Percentiles rank a stretch among this genome's conserved stretches.
Conservation (phyloP, 2,113 vertebrate genomes). For the Anthoscopus minutus region DNA sequence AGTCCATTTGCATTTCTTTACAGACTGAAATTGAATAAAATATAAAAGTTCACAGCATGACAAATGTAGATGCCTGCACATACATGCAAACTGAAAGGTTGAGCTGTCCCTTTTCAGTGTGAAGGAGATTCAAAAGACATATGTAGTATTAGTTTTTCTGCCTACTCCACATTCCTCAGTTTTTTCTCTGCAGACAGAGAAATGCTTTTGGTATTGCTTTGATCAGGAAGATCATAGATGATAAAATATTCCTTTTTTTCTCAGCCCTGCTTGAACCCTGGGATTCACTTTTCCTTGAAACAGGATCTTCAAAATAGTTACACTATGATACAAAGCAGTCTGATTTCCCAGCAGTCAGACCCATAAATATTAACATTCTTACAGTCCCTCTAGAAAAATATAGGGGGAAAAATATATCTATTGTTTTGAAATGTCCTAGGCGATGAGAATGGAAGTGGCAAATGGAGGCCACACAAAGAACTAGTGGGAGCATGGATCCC, state of each 20-base stretch:
- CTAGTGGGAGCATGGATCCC: not conserved
- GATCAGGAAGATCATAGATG: constrained; percentile 11
- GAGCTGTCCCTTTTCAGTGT: not conserved
- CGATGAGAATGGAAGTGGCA: not conserved
- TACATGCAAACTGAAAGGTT: not conserved
- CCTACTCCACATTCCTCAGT: not conserved
- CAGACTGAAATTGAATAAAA: not conserved
- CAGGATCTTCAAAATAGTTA: constrained; percentile 1
- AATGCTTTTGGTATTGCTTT: constrained; percentile 37
- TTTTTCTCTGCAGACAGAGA: constrained; percentile 2
- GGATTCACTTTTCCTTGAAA: constrained; percentile 42
- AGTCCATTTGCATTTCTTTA: not conserved
- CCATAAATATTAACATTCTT: constrained; percentile 37
- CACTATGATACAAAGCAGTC: not conserved
- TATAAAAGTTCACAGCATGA: not conserved
- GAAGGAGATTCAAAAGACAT: not conserved
- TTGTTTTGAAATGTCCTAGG: not conserved
- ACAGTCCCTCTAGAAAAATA: not conserved
- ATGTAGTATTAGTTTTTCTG: not conserved
- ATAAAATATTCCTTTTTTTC: constrained; percentile 56
- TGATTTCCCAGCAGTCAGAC: constrained; percentile 13
- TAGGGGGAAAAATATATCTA: not conserved
- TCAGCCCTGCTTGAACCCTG: constrained; percentile 15
- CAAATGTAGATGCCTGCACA: not conserved
- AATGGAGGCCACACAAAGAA: not conserved